phyloP scores from a whole-genome alignment of 1,140 invertebrate species.

The Colletes latitarsis region DNA sequence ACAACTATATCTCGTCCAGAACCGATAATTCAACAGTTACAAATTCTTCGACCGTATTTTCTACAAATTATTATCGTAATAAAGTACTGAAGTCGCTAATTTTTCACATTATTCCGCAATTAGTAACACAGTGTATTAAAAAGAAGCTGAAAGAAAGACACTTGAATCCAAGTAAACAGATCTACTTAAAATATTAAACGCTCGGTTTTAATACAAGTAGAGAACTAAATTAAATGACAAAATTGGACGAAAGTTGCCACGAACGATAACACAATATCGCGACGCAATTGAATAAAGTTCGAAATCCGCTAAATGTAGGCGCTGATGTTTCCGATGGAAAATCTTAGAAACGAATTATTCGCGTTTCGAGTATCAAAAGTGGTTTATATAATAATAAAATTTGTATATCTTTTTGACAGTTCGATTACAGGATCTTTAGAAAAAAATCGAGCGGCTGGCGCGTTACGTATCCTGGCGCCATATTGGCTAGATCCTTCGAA shows the following conservation, averaged over 20 bases:
- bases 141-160: neutral
- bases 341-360: too few relatives aligned
- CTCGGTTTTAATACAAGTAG: slow-evolving; percentile 31
- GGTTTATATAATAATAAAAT: neutral
- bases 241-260: too few relatives aligned
- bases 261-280: too few relatives aligned
- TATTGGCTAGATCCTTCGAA: slow-evolving; percentile 4
- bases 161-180: too few relatives aligned
- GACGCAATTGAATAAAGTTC: neutral
- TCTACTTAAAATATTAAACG: slow-evolving; percentile 34
- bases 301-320: neutral
- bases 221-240: neutral
- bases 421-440: neutral
- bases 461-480: neutral
- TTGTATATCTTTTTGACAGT: too few relatives aligned
- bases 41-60: neutral
- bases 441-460: slow-evolving; percentile 2
- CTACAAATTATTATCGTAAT: too few relatives aligned
- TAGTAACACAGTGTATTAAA: slow-evolving; percentile 5
- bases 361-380: too few relatives aligned
- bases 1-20: neutral
- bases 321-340: too few relatives aligned
- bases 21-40: neutral
- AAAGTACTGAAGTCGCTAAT: slow-evolving; percentile 6
- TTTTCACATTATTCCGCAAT: neutral